Evolutionary conservation across 2,888 invertebrate species (phyloP).

Genomic region (Platycnemis pennipes): DNA sequence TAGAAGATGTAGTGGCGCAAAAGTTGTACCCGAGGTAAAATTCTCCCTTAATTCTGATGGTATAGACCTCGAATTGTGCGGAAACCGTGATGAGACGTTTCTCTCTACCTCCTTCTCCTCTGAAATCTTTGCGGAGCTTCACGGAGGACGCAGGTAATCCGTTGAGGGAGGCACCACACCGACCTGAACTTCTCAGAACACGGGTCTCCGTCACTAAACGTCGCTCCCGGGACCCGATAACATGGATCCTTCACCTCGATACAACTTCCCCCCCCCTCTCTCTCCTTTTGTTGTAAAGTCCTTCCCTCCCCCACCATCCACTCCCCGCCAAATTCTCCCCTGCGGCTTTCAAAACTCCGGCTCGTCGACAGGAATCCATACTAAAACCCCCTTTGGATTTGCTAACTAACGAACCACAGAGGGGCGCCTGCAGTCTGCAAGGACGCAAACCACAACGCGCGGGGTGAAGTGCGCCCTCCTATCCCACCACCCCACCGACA

Average conservation of each 20-base stretch:
- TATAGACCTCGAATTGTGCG: neutral
- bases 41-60: too few species aligned
- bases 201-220: neutral
- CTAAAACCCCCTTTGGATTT: neutral
- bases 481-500: neutral
- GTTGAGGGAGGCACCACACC: neutral
- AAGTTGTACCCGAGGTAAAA: too few species aligned
- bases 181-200: neutral
- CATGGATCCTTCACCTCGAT: neutral
- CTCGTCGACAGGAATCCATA: neutral
- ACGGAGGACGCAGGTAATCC: neutral
- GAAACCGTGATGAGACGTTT: neutral
- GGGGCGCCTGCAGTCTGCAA: conserved; percentile 60
- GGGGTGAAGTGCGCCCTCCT: neutral
- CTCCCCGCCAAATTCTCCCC: neutral
- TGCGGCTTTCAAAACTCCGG: neutral
- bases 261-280: neutral
- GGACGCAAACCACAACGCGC: conserved; percentile 47
- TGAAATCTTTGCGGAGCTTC: neutral
- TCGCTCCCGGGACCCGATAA: neutral
- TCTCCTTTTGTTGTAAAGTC: neutral
- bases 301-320: neutral
- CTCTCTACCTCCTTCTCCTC: neutral
- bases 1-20: too few species aligned
- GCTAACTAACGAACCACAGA: conserved; percentile 47